These are phyloP conservation scores for Diachasmimorpha longicaudata DNA, from an alignment of 1,140 invertebrate genomes.

Conservation along the genomic window DNA sequence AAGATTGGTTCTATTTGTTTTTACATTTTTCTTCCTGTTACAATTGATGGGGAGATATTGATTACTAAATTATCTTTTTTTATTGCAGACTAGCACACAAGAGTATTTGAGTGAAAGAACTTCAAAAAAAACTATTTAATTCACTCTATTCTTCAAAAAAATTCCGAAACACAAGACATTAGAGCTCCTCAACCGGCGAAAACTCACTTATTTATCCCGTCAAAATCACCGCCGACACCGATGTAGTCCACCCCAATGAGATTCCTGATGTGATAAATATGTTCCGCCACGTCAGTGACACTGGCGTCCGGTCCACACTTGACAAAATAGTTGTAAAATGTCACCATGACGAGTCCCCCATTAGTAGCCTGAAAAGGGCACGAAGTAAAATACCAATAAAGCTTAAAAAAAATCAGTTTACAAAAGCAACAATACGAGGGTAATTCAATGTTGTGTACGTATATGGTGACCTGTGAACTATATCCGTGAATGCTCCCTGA, in stretches of 20 bases:
- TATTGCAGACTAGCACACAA: too few relatives aligned
- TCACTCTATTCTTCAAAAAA: too few relatives aligned
- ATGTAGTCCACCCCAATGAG: conserved; percentile 68
- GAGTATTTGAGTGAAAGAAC: too few relatives aligned
- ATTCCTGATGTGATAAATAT: conserved; percentile 68
- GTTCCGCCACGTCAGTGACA: conserved; percentile 74
- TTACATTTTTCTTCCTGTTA: too few relatives aligned
- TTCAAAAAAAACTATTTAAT: too few relatives aligned
- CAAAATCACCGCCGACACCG: conserved; percentile 67
- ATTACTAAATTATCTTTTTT: too few relatives aligned
- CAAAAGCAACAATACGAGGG: neutral
- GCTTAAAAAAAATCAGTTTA: neutral
- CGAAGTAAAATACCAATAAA: neutral
- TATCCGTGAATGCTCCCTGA: neutral
- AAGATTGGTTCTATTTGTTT: too few relatives aligned
- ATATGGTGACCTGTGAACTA: neutral
- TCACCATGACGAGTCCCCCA: conserved; percentile 87
- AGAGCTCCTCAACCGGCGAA: neutral
- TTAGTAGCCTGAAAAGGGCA: conserved; percentile 72
- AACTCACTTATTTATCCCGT: conserved; percentile 67
- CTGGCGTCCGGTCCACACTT: conserved; percentile 78
- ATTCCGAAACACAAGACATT: too few relatives aligned
- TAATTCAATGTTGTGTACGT: neutral
- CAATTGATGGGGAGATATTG: too few relatives aligned
- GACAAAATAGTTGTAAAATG: conserved; percentile 86